Conservation (phyloP, 2,888 invertebrate genomes). For the Lasioglossum villosulum region DNA sequence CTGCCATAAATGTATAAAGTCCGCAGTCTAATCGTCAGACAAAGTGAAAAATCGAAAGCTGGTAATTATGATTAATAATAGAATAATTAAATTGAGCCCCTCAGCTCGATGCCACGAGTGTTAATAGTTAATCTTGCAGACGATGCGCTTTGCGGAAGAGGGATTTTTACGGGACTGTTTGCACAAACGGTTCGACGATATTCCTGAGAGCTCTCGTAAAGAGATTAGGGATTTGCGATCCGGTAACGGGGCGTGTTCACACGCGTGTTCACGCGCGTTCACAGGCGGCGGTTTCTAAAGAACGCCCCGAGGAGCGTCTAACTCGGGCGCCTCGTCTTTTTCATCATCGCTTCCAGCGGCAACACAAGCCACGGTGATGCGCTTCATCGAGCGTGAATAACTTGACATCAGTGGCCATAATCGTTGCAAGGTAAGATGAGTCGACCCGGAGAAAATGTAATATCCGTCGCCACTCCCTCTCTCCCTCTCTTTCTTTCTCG, state of each 20-base stretch:
- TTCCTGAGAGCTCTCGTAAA: not conserved
- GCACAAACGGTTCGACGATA: constrained; percentile 8
- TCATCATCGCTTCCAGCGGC: constrained; percentile 54
- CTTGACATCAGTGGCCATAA: constrained; percentile 63
- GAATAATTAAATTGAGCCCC: not conserved
- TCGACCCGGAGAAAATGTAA: constrained; percentile 64
- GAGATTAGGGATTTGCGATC: constrained; percentile 12
- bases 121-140: not conserved
- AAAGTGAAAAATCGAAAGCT: not conserved
- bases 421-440: constrained; percentile 60
- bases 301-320: constrained; percentile 7
- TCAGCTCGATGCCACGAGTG: not conserved
- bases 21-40: not conserved
- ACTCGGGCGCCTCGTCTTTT: constrained; percentile 35
- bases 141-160: not conserved
- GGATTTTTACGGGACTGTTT: not conserved
- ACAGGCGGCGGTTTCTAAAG: constrained; percentile 10
- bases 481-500: not conserved
- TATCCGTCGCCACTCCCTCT: constrained; percentile 44
- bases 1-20: too few relatives aligned
- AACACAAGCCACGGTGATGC: constrained; percentile 23
- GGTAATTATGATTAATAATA: not conserved
- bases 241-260: constrained; percentile 1
- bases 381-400: constrained; percentile 66
- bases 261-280: constrained; percentile 13